phyloP scores from a whole-genome alignment of 1,140 invertebrate genomes.

The Diorhabda carinulata region DNA sequence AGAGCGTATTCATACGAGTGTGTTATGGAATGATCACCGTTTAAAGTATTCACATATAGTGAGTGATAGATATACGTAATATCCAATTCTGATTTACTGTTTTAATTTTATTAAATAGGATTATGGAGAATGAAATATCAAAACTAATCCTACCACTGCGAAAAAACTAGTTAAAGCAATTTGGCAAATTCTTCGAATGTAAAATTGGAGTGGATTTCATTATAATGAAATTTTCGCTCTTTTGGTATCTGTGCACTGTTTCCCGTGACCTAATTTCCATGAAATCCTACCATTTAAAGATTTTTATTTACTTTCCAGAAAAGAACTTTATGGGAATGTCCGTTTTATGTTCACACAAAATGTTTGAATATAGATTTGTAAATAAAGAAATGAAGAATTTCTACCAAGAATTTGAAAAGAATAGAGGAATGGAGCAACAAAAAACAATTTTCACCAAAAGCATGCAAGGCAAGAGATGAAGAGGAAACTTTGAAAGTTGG shows the following conservation, averaged over 20 bases:
- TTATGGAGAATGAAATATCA: background rate
- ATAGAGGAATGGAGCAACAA: too few species aligned
- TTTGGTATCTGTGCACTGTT: background rate
- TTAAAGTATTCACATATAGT: too few species aligned
- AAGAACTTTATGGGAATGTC: background rate
- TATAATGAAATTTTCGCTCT: background rate
- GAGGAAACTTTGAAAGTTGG: too few species aligned
- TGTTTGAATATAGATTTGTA: too few species aligned
- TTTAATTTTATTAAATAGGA: background rate
- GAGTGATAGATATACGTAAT: too few species aligned
- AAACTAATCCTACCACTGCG: background rate
- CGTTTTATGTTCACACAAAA: background rate
- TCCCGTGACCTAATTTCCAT: background rate
- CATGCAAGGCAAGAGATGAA: too few species aligned
- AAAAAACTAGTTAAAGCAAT: background rate
- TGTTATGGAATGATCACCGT: too few species aligned
- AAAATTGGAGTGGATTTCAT: background rate
- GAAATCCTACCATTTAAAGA: background rate
- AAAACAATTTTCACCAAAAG: too few species aligned
- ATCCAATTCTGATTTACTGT: background rate
- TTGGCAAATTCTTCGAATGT: conserved; percentile 1
- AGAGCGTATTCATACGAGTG: too few species aligned
- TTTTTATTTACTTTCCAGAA: conserved; percentile 1
- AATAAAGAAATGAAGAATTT: too few species aligned
- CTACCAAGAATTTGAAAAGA: too few species aligned